phyloP scores from a whole-genome alignment of 2,888 invertebrate genomes.

The Agrotis ipsilon region DNA sequence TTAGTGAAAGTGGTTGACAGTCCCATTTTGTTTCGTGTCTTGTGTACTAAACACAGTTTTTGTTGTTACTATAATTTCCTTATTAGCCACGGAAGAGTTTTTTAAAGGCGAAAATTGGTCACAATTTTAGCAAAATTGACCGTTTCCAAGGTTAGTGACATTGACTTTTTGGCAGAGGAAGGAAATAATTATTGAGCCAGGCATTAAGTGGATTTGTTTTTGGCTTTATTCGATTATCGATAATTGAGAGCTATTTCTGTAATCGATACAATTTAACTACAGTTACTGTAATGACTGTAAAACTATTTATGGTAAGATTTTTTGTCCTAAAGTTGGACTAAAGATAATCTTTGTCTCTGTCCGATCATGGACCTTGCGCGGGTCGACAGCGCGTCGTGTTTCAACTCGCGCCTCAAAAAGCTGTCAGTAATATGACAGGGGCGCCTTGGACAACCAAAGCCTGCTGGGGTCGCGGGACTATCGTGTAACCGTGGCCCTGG shows the following conservation, averaged over 20 bases:
- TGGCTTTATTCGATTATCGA: slow-evolving; percentile 35
- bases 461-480: too few relatives aligned
- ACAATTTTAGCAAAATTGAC: slow-evolving; percentile 27
- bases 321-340: too few relatives aligned
- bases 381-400: too few relatives aligned
- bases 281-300: background rate
- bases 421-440: too few relatives aligned
- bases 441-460: too few relatives aligned
- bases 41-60: slow-evolving; percentile 74
- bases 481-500: too few relatives aligned
- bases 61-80: slow-evolving; percentile 74
- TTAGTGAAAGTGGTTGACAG: slow-evolving; percentile 87
- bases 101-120: slow-evolving; percentile 41
- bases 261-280: background rate
- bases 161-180: slow-evolving; percentile 45
- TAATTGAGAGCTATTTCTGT: slow-evolving; percentile 37
- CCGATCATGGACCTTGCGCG: too few relatives aligned
- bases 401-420: too few relatives aligned
- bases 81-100: slow-evolving; percentile 63
- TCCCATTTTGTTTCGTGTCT: slow-evolving; percentile 82
- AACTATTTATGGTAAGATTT: background rate
- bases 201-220: slow-evolving; percentile 33
- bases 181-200: slow-evolving; percentile 51
- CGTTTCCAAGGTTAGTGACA: slow-evolving; percentile 42
- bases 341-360: too few relatives aligned